Conservation (phyloP, 1,140 invertebrate species). For the Penaeus indicus region DNA sequence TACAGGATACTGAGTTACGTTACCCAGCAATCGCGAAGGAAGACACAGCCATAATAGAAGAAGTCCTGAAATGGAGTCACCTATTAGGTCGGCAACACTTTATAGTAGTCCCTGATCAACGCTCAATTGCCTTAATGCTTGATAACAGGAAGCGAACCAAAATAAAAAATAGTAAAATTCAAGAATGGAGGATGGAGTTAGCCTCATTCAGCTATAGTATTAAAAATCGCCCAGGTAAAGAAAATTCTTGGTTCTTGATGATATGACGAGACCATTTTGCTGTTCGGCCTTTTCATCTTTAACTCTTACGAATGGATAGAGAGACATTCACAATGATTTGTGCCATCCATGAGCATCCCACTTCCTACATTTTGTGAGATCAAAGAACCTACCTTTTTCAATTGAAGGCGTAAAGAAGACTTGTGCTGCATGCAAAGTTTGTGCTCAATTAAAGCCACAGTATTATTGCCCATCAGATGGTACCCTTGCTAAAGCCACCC, state of each 20-base stretch:
- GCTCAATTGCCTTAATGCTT: slow-evolving; percentile 35
- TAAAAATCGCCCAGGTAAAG: too few relatives aligned
- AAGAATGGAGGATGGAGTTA: not conserved
- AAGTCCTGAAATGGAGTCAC: slow-evolving; percentile 39
- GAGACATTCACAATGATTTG: slow-evolving; percentile 19
- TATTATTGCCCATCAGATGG: too few relatives aligned
- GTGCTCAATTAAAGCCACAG: too few relatives aligned
- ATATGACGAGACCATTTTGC: not conserved
- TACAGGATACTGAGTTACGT: slow-evolving; percentile 34
- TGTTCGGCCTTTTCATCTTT: not conserved
- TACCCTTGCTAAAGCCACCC: too few relatives aligned
- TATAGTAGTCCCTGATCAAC: slow-evolving; percentile 34
- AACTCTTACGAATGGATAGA: slow-evolving; percentile 1
- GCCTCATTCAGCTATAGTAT: too few relatives aligned
- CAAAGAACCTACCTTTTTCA: slow-evolving; percentile 32
- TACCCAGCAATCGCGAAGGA: slow-evolving; percentile 40
- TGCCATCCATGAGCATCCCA: slow-evolving; percentile 40
- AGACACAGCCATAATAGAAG: slow-evolving; percentile 30
- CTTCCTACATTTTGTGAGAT: slow-evolving; percentile 37
- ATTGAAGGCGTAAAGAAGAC: not conserved
- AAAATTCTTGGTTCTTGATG: not conserved
- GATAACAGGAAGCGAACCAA: slow-evolving; percentile 34
- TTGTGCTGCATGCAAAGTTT: too few relatives aligned
- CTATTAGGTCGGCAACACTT: slow-evolving; percentile 35
- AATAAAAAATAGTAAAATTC: slow-evolving; percentile 41